phyloP scores from a whole-genome alignment of 92 coral and sea anemone genomes.

The Parazoanthus darwini region DNA sequence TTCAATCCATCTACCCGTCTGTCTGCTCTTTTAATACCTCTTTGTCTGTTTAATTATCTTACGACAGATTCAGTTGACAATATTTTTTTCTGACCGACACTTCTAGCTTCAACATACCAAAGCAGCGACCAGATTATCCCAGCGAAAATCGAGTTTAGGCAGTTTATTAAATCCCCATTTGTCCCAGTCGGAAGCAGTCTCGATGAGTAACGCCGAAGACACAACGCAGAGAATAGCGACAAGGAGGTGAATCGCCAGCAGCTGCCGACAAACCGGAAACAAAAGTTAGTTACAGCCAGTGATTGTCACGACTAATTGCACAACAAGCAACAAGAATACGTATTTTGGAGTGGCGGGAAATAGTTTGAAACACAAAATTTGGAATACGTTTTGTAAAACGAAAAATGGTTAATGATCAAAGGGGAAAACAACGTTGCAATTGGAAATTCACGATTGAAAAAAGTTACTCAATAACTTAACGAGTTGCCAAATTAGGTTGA shows the following conservation, averaged over 20 bases:
- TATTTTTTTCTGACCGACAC: not conserved
- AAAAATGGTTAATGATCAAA: too few species aligned
- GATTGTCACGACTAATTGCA: not conserved
- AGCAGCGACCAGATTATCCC: constrained; percentile 33
- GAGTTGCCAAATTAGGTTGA: too few species aligned
- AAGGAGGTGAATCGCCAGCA: constrained; percentile 27
- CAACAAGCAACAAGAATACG: too few species aligned
- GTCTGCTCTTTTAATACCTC: not conserved
- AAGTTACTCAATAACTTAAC: too few species aligned
- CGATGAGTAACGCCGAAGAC: constrained; percentile 21
- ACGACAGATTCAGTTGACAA: too few species aligned
- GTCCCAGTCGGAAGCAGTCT: constrained; percentile 38
- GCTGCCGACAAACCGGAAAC: not conserved
- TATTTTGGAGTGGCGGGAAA: too few species aligned
- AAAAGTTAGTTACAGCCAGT: not conserved
- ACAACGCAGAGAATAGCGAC: constrained; percentile 26
- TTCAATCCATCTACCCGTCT: too few species aligned
- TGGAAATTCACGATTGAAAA: too few species aligned
- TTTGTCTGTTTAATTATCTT: not conserved
- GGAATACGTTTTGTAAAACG: too few species aligned
- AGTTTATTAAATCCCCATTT: not conserved
- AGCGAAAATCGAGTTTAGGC: not conserved
- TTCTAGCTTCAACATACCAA: constrained; percentile 12
- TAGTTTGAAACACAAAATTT: too few species aligned
- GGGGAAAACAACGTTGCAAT: too few species aligned